Evolutionary conservation across 2,888 invertebrate genomes (phyloP), one percentile per base, ranked within the genome.

Genomic region (Podotricha telesiphe): DNA sequence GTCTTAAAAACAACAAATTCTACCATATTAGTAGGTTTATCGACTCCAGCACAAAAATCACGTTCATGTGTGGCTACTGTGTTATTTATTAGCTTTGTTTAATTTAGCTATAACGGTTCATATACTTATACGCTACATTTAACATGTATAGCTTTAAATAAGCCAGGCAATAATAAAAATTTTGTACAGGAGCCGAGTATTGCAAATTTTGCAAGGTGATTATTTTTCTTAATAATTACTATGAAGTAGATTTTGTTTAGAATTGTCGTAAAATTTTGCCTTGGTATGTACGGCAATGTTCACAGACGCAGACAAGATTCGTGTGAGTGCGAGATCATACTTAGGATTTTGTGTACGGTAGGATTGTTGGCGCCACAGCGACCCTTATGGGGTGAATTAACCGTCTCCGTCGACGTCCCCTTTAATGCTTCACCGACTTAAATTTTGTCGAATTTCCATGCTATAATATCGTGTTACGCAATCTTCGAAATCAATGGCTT

Each of bases 371-470:
- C 93, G 93, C 93, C 93, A 88, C 72, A 80, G 81, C 87, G 90
- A 88, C 92, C 92, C 93, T 91, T 91, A 91, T 89, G 86, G 89
- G 91, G 88, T 85, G 91, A 91, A 91, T 91, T 91, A 91, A 91
- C 89, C 86, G 89, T 89, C 91, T 88, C 83, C 83, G 80, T 81
- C 85, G 84, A 80, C 83, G 86, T 88, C 91, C 91, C 92, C 91
- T 91, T 89, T 90, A 92, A 92, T 90, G 89, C 88, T 84, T 81
- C 85, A 84, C 84, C 85, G 87, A 90, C 88, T 93, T 91, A 93
- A 93, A 93, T 91, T 91, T 90, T 87, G 87, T 89, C 87, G 89
- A 92, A 91, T 90, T 92, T 91, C 88, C 83, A 89, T 86, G 80
- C 86, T 83, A 82, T 87, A 86, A 88, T 87, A 85, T 85, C 83